phyloP scores from a whole-genome alignment of 2,797 vertebrate genomes.

The Cuniculus paca region DNA sequence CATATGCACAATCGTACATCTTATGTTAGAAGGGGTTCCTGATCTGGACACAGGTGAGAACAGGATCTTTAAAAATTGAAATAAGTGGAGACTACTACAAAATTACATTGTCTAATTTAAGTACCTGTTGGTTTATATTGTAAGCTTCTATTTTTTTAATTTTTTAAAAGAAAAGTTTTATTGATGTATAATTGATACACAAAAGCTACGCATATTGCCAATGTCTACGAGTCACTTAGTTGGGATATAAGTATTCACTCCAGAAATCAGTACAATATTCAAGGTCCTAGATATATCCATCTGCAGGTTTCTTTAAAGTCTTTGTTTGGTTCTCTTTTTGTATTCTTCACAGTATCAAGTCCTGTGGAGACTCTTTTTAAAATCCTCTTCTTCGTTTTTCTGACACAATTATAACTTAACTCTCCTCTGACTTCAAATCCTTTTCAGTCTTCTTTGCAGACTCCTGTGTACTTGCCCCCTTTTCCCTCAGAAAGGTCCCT shows the following conservation, averaged over 20 bases:
- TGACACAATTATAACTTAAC: background rate
- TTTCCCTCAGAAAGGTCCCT: background rate
- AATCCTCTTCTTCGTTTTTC: background rate
- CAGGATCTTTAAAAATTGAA: slow-evolving; percentile 8
- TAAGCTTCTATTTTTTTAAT: background rate
- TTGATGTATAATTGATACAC: background rate
- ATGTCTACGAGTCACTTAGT: background rate
- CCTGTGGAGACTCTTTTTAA: background rate
- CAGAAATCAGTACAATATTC: background rate
- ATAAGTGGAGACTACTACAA: background rate
- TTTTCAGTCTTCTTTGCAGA: background rate
- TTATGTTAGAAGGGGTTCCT: background rate
- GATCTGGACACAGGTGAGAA: background rate
- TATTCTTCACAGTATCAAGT: background rate
- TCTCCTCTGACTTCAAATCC: background rate
- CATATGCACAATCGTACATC: background rate
- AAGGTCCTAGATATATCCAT: no score
- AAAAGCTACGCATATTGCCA: background rate
- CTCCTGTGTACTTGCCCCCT: background rate
- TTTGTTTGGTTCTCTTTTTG: background rate
- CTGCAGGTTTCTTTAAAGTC: background rate
- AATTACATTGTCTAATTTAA: background rate
- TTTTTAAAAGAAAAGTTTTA: background rate
- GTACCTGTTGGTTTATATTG: background rate
- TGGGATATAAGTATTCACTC: background rate